Base-by-base conservation (phyloP, 2,888 invertebrate genomes). In the Phengaris alcon region DNA sequence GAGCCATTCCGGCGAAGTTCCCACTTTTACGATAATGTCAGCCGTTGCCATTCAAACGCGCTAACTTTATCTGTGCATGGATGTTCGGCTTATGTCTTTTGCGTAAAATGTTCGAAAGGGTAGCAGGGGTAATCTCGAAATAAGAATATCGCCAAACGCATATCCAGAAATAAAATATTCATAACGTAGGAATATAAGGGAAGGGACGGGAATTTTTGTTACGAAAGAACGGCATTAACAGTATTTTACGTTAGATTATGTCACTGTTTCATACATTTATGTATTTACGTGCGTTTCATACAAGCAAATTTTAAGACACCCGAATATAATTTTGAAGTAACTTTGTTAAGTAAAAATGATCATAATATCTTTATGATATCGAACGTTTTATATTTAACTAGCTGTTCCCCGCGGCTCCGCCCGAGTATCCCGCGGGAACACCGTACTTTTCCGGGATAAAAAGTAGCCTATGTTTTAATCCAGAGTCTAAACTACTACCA, bases 11-110 rank as follows among this genome's bases (percentile, higher is more conserved):
- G 86, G 90, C 88, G 90, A 92, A 93, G 90, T 93, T 92, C 86
- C 90, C 85, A 89, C 92, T 92, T 93, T 93, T 92, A 93, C 93
- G 93, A 91, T 93, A 93, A 93, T 93, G 92, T 89, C 91, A 90
- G 91, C 90, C 92, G 89, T 93, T 93, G 91, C 91, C 91, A 91
- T 93, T 91, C 91, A 90, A 90, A 92, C 90, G 87, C 89, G 91
- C 88, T 89, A 87, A 93, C 90, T 93, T 93, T 91, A 91, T 91
- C 91, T 91, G 90, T 87, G 88, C 91, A 91, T 91, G 90, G 90
- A 88, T 90, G 88, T 88, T 87, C 81, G 84, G 85, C 85, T 88
- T 87, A 86, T 87, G 87, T 86, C 84, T 86, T 84, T 84, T 82
- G 80, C 82, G 80, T 86, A 83, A 82, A 81, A 82, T 83, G 72